Base-by-base conservation (phyloP, 2,888 invertebrate genomes). In the Aporophyla lueneburgensis region DNA sequence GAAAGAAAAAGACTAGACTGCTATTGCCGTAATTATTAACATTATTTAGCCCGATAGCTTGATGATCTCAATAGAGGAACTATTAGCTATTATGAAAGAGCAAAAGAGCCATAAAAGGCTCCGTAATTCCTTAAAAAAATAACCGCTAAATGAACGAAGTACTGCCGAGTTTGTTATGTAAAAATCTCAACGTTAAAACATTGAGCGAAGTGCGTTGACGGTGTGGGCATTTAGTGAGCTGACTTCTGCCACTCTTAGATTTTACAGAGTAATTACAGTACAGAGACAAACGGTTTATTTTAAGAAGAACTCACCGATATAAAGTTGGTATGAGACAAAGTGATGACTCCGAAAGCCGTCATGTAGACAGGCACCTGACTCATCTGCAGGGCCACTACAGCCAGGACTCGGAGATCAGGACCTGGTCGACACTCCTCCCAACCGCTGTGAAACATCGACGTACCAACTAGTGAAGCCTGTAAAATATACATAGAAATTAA, bases 331-430 rank as follows among this genome's bases (percentile, higher is more conserved):
- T 94, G 92, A 7, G 94, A 94, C 63, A 94, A 81, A 2, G 78
- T 86, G 54, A 93, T 83, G 49, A 95, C 89, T 4, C 93, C 94
- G 43, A 94, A 94, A 0, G 95, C 94, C 0, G 91, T 93, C 94
- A 94, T 93, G 71, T 84, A 78, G 21, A 94, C 92, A 0, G 93
- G 93, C 5, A 84, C 88, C 76, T 95, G 95, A 46, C 93, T 92
- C 43, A 91, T 82, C 76, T 92, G 93, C 27, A 95, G 74, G 6
- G 94, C 91, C 49, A 94, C 80, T 24, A 94, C 92, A 0, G 86
- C 84, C 43, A 94, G 80, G 5, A 86, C 86, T 0, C 92, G 89
- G n/a, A 91, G 76, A n/a, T 84, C 84, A 12, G 75, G 43, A 2
- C 81, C 68, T 0, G 80, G 43, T 0, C 27, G 63, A 43, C 86